These are phyloP conservation scores for Hypolimnas misippus DNA, from an alignment of 2,888 invertebrate genomes.

Conservation along the genomic window DNA sequence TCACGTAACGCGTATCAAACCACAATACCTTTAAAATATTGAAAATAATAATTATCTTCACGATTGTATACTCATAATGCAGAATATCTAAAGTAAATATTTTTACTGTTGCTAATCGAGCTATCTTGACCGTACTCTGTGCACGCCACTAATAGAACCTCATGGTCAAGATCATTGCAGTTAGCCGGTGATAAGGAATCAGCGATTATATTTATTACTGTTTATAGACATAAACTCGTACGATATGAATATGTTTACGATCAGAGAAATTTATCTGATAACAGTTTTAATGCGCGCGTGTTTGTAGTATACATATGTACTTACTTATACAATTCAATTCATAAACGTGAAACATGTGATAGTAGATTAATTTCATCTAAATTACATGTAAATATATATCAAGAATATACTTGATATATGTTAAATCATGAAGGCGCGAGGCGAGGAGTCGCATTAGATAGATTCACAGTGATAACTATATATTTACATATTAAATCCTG, in stretches of 20 bases:
- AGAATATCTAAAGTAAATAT: slow-evolving; percentile 33
- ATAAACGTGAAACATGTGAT: slow-evolving; percentile 25
- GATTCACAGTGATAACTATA: neutral
- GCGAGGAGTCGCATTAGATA: too few relatives aligned
- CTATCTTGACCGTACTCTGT: slow-evolving; percentile 25
- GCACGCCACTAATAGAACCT: slow-evolving; percentile 36
- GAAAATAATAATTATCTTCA: slow-evolving; percentile 14
- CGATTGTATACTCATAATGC: neutral
- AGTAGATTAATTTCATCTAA: neutral
- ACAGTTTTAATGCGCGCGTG: slow-evolving; percentile 37
- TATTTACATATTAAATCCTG: too few relatives aligned
- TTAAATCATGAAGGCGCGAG: neutral
- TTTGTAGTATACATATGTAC: slow-evolving; percentile 11
- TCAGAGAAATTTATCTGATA: slow-evolving; percentile 50
- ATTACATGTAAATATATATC: too few relatives aligned
- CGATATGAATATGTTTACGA: slow-evolving; percentile 60
- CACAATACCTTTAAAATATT: slow-evolving; percentile 45
- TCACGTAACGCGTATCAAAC: slow-evolving; percentile 61
- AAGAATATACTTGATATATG: too few relatives aligned
- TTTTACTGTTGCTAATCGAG: slow-evolving; percentile 36
- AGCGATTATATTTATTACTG: slow-evolving; percentile 47
- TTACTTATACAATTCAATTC: slow-evolving; percentile 38
- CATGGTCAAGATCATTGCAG: slow-evolving; percentile 53
- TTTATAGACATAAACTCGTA: slow-evolving; percentile 62
- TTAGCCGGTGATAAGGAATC: slow-evolving; percentile 41